Conservation (phyloP, 2,113 vertebrate species). For the Theristicus caerulescens region DNA sequence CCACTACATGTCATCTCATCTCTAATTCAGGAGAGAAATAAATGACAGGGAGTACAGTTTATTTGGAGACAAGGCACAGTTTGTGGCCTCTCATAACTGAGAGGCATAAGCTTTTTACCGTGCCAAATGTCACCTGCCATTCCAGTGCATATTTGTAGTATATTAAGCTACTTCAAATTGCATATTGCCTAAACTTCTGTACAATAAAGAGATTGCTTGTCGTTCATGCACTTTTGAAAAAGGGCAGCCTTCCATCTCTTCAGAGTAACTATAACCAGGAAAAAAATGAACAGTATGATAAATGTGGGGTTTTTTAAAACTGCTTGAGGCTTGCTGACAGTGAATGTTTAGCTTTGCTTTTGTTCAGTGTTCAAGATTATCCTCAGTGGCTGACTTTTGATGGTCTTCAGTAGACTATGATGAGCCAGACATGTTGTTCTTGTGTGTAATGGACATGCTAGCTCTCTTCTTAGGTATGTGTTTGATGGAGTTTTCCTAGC, state of each 20-base stretch:
- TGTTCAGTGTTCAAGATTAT: not conserved
- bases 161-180: not conserved
- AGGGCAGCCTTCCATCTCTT: not conserved
- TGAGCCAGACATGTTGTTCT: not conserved
- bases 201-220: not conserved
- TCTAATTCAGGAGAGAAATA: not conserved
- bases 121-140: conserved; percentile 18
- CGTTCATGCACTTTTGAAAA: not conserved
- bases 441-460: not conserved
- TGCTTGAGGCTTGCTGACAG: not conserved
- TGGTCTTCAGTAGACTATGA: not conserved
- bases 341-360: not conserved
- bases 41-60: not conserved
- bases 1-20: not conserved
- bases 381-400: not conserved
- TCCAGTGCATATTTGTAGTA: not conserved
- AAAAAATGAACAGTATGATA: not conserved
- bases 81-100: not conserved
- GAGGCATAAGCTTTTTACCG: not conserved
- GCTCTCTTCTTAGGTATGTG: not conserved
- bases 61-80: not conserved
- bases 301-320: not conserved
- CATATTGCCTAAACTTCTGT: not conserved
- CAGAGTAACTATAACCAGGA: not conserved
- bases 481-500: not conserved